Evolutionary conservation across 2,113 vertebrate genomes (phyloP), one percentile per base, ranked within the genome.

Genomic region (Parus major): DNA sequence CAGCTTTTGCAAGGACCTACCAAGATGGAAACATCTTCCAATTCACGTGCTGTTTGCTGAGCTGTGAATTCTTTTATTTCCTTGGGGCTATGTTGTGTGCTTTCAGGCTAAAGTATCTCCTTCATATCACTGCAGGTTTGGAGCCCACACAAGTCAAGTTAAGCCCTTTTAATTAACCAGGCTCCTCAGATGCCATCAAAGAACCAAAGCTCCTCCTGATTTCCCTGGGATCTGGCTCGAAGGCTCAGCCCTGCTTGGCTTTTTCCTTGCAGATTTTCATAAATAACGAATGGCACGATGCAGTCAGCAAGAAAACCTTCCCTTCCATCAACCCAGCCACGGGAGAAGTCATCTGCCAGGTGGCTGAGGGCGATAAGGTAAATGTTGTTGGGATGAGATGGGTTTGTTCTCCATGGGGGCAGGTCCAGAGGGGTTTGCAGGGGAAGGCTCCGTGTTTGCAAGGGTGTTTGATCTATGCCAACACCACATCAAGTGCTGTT

Each of bases 211-310:
- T 75, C 14, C 2, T 7, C 2, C 12, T 0, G 10, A 27, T 69
- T 65, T 14, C 57, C 9, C 53, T 24, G 2, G 1, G 29, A 5
- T n/a, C 31, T 78, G 76, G 31, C 86, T 84, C 10, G 0, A 4
- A 71, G 41, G 33, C 33, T 71, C 24, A 79, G 12, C 6, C 1
- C 33, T 17, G 22, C 39, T 81, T 59, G 76, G 71, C 28, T 57
- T 88, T 92, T 94, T 53, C 20, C 0, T 85, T 93, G 23, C 97
- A 99, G 99, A 98, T 99, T 80, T 99, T 99, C 89, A 99, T 99
- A 88, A 99, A 99, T 92, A 99, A 99, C 3, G 97, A 99, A 39
- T 99, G 99, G 99, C 98, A 99, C 0, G 98, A 99, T 49, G 98
- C 99, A 3, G 63, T 95, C 76, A 99, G 98, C 88, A 99, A 98